Evolutionary conservation across 2,797 vertebrate genomes (phyloP).

Genomic region (Melanotaenia trifasciata): DNA sequence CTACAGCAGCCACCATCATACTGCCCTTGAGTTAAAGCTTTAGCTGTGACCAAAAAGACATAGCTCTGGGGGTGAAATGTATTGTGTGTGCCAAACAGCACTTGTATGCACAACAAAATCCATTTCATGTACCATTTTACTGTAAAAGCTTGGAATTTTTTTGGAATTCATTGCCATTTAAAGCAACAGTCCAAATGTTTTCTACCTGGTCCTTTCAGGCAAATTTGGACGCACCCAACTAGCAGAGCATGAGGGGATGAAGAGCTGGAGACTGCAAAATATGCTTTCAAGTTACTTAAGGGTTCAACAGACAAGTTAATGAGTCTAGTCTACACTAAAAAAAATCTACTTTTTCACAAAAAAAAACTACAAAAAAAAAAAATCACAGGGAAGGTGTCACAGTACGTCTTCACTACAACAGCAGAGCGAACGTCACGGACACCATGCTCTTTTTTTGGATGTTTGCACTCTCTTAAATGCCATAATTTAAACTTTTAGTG

Average conservation of each 20-base stretch:
- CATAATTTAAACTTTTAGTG: slow-evolving; percentile 48
- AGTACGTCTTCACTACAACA: not conserved
- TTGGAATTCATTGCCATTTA: not conserved
- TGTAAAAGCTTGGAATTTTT: not conserved
- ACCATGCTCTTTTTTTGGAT: slow-evolving; percentile 6
- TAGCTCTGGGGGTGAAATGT: slow-evolving; percentile 8
- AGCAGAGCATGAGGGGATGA: not conserved
- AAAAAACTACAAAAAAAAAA: slow-evolving; percentile 5
- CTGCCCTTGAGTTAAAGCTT: slow-evolving; percentile 35
- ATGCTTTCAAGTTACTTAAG: not conserved
- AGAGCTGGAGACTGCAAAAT: not conserved
- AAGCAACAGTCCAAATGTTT: not conserved
- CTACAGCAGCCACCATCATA: slow-evolving; percentile 8
- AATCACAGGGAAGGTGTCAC: slow-evolving; percentile 2
- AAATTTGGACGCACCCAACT: not conserved
- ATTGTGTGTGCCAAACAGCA: not conserved
- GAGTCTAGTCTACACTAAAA: not conserved
- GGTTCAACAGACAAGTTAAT: slow-evolving; percentile 8
- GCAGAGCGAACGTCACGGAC: not conserved
- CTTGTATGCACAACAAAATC: not conserved
- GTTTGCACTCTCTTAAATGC: slow-evolving; percentile 38
- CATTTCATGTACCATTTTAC: not conserved
- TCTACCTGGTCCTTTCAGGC: not conserved
- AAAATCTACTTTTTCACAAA: not conserved
- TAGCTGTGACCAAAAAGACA: slow-evolving; percentile 19